Conservation (phyloP, 2,888 invertebrate species). For the Catocala nupta region DNA sequence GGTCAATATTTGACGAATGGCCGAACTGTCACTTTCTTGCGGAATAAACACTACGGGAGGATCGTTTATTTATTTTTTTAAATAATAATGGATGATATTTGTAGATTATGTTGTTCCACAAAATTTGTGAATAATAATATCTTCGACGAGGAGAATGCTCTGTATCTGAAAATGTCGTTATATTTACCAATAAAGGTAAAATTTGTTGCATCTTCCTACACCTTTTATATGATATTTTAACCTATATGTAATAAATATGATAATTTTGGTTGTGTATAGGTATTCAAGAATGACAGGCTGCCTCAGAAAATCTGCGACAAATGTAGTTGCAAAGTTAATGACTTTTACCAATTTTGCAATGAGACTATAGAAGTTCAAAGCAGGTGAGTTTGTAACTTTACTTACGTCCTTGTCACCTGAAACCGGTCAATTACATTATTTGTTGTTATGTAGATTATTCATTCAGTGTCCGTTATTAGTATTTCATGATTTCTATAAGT, state of each 20-base stretch:
- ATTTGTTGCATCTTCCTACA: conserved; percentile 23
- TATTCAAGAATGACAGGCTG: conserved; percentile 89
- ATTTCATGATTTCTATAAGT: too few relatives aligned
- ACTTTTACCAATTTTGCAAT: conserved; percentile 91
- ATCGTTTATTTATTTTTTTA: conserved; percentile 52
- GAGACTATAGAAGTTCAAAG: conserved; percentile 90
- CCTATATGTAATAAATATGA: conserved; percentile 39
- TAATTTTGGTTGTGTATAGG: conserved; percentile 76
- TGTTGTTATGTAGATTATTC: background rate
- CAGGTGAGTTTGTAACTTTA: conserved; percentile 70
- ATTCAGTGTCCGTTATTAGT: too few relatives aligned
- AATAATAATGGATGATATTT: conserved; percentile 78
- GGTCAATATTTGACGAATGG: conserved; percentile 82
- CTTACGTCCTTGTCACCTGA: conserved; percentile 16
- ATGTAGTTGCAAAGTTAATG: conserved; percentile 91
- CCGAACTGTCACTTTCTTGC: conserved; percentile 72
- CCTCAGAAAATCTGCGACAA: conserved; percentile 91
- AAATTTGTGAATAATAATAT: conserved; percentile 89
- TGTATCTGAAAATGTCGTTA: conserved; percentile 90
- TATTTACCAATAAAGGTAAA: conserved; percentile 92
- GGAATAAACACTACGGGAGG: conserved; percentile 66
- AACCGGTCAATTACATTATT: conserved; percentile 27
- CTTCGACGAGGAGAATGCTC: conserved; percentile 90
- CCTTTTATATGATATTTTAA: conserved; percentile 51
- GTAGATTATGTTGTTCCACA: conserved; percentile 80